Conservation (phyloP, 2,888 invertebrate species). For the Drosophila testacea region DNA sequence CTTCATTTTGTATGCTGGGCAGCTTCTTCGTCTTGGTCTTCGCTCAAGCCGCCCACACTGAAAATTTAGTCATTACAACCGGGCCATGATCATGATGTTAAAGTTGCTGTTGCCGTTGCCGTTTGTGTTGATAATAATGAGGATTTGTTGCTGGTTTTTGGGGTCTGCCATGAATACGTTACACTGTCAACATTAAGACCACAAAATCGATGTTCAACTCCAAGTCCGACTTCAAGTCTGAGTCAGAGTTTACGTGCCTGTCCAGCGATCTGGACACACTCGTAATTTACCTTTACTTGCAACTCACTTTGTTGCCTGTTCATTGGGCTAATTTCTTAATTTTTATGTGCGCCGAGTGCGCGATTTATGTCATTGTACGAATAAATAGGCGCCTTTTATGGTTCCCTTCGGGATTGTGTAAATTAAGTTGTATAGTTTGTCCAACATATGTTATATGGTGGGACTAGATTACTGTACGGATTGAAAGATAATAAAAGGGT, state of each 20-base stretch:
- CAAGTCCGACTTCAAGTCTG: constrained; percentile 7
- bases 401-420: constrained; percentile 35
- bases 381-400: constrained; percentile 61
- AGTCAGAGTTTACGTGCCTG: constrained; percentile 36
- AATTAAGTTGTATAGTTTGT: constrained; percentile 61
- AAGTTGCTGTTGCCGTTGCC: constrained; percentile 11
- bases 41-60: constrained; percentile 64
- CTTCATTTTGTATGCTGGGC: constrained; percentile 74
- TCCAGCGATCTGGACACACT: constrained; percentile 34
- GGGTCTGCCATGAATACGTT: constrained; percentile 35
- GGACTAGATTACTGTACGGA: background rate
- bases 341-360: constrained; percentile 67
- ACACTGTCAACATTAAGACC: constrained; percentile 36
- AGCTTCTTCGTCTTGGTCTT: constrained; percentile 42
- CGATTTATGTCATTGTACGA: constrained; percentile 66
- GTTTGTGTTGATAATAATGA: constrained; percentile 38
- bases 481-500: background rate
- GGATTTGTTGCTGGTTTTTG: constrained; percentile 25
- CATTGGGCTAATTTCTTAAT: constrained; percentile 73
- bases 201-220: constrained; percentile 23
- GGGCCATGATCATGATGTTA: constrained; percentile 18
- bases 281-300: constrained; percentile 54
- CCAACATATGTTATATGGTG: constrained; percentile 8
- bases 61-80: constrained; percentile 74
- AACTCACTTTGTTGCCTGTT: constrained; percentile 35